Conservation (phyloP, 1,140 invertebrate species). For the Helicoverpa armigera region DNA sequence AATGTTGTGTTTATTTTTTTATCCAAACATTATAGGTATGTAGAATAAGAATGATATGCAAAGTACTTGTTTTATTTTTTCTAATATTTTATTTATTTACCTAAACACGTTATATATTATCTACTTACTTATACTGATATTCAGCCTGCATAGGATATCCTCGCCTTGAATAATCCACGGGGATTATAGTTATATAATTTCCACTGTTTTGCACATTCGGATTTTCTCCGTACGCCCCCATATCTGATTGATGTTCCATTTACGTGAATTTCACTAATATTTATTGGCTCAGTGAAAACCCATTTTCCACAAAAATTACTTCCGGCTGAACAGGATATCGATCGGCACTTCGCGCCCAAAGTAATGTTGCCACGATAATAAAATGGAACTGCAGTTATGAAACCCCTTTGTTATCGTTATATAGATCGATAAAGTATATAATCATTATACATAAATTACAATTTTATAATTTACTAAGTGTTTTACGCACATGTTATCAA, state of each 20-base stretch:
- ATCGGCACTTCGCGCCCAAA: slow-evolving; percentile 70
- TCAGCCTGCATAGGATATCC: slow-evolving; percentile 84
- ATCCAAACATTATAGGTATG: too few species aligned
- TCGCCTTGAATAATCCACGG: slow-evolving; percentile 84
- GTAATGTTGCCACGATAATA: slow-evolving; percentile 46
- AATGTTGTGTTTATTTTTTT: neutral
- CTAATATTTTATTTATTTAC: neutral
- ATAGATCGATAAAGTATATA: too few species aligned
- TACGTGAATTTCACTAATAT: slow-evolving; percentile 49
- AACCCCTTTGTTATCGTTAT: too few species aligned
- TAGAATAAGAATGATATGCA: too few species aligned
- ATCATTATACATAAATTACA: too few species aligned
- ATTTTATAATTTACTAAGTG: too few species aligned
- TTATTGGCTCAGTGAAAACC: slow-evolving; percentile 10
- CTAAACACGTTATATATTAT: neutral
- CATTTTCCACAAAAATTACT: slow-evolving; percentile 27
- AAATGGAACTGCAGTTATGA: neutral
- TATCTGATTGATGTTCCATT: slow-evolving; percentile 82
- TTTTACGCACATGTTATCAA: too few species aligned
- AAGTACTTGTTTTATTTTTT: too few species aligned
- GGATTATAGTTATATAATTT: slow-evolving; percentile 85
- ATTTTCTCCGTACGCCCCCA: slow-evolving; percentile 82
- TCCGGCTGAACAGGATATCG: slow-evolving; percentile 61
- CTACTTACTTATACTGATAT: slow-evolving; percentile 84
- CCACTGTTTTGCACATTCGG: slow-evolving; percentile 81